Evolutionary conservation across 2,797 vertebrate genomes (phyloP), one percentile per base, ranked within the genome.

Genomic region (Melanotaenia trifasciata): DNA sequence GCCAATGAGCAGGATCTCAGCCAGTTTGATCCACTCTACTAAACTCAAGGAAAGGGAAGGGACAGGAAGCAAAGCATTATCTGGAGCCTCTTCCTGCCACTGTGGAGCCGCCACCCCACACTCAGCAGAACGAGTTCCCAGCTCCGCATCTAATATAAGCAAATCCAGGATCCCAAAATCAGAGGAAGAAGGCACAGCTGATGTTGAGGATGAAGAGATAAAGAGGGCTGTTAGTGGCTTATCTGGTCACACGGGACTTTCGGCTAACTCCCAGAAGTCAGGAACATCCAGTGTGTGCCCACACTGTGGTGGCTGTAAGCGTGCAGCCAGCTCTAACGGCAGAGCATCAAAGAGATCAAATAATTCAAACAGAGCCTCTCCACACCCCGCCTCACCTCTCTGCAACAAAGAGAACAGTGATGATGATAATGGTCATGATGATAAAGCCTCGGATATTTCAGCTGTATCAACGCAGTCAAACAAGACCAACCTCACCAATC

Each of bases 281-380:
- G 79, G 67, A 1, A 28, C 67, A 40, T 85, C 84, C 26, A 87
- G 79, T 59, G n/a, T 80, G 32, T 95, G 93, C 81, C 56, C 71
- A 7, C 58, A 91, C 4, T 94, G 94, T 66, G 86, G 90, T 4
- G 91, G 90, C 8, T 90, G 83, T 80, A 90, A 92, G 81, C 63
- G 3, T 53, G 63, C 20, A 1, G 20, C 43, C 22, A 69, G 38
- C 45, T 78, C 79, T 4, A 53, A 24, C 10, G 80, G 85, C 1
- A 80, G 79, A 74, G 70, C 74, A n/a, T 91, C 90, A 51, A 56
- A 66, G 35, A 80, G 24, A 26, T 87, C 85, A 26, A 36, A 61
- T 35, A 54, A 1, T n/a, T 83, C 80, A 12, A 67, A 59, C 3
- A 30, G 0, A 50, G 58, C 61, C 14, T 73, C 79, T 54, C 58